phyloP scores from a whole-genome alignment of 1,140 invertebrate species.

The Drosophila asahinai region DNA sequence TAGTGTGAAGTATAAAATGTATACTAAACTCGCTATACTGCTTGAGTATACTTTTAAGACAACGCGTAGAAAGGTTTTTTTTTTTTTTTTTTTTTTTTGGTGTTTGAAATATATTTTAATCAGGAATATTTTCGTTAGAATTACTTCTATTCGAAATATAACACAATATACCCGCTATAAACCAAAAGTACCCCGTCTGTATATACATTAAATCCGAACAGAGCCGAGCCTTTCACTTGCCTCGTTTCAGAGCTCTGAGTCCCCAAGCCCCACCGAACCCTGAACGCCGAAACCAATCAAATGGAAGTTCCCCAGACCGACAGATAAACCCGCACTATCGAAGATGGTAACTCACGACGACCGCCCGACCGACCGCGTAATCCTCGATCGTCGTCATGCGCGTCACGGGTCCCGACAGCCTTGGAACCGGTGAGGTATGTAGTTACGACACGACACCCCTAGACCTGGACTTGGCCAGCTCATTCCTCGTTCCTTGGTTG shows the following conservation, averaged over 20 bases:
- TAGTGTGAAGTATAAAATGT: no score
- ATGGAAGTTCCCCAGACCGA: conserved; percentile 24
- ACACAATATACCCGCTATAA: background rate
- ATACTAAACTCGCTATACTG: no score
- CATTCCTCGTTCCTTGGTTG: background rate
- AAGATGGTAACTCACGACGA: background rate
- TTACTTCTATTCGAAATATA: background rate
- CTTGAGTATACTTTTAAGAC: no score
- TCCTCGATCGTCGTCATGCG: conserved; percentile 31
- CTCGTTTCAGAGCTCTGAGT: background rate
- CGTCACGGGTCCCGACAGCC: conserved; percentile 28
- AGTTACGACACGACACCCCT: conserved; percentile 16
- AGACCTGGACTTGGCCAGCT: conserved; percentile 1
- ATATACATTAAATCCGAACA: background rate
- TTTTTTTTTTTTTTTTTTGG: no score
- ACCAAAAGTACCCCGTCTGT: background rate
- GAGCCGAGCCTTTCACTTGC: conserved; percentile 16
- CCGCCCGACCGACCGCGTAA: conserved; percentile 9
- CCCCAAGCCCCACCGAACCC: background rate
- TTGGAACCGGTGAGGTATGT: conserved; percentile 19
- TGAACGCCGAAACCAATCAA: conserved; percentile 1
- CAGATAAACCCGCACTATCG: conserved; percentile 10
- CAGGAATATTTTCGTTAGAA: no score
- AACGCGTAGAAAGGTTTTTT: no score
- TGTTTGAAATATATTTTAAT: no score